Conservation (phyloP, 30 jellyfish, hydroid and myxozoan species). For the Sanderia malayensis region DNA sequence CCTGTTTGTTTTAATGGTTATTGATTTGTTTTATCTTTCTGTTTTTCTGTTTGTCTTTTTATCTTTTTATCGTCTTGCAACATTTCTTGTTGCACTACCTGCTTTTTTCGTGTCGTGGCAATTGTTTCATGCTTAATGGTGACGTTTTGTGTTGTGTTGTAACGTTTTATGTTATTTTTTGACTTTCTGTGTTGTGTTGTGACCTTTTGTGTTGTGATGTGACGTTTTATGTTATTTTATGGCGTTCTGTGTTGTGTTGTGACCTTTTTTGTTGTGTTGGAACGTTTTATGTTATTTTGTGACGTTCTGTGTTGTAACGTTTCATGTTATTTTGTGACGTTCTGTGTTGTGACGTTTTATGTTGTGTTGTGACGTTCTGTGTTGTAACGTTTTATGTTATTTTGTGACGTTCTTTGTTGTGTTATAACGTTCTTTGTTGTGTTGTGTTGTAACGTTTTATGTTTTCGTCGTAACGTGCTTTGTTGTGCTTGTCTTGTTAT, state of each 20-base stretch:
- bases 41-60: no score
- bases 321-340: neutral
- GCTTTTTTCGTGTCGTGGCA: no score
- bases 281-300: neutral
- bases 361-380: neutral
- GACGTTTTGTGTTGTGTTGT: neutral
- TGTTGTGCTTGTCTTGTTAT: neutral
- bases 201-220: neutral
- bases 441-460: neutral
- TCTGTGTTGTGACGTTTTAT: slow-evolving; percentile 8
- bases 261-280: slow-evolving; percentile 5
- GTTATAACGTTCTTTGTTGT: neutral
- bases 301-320: neutral
- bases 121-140: no score
- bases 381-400: neutral
- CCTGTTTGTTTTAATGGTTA: no score
- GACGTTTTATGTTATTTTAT: neutral
- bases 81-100: no score
- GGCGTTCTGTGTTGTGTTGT: neutral
- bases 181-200: slow-evolving; percentile 9
- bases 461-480: neutral
- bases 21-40: no score
- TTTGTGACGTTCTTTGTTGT: neutral
- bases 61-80: no score
- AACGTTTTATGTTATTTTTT: neutral